These are phyloP conservation scores for Agrotis segetum DNA, from an alignment of 2,888 invertebrate genomes.

Conservation along the genomic window DNA sequence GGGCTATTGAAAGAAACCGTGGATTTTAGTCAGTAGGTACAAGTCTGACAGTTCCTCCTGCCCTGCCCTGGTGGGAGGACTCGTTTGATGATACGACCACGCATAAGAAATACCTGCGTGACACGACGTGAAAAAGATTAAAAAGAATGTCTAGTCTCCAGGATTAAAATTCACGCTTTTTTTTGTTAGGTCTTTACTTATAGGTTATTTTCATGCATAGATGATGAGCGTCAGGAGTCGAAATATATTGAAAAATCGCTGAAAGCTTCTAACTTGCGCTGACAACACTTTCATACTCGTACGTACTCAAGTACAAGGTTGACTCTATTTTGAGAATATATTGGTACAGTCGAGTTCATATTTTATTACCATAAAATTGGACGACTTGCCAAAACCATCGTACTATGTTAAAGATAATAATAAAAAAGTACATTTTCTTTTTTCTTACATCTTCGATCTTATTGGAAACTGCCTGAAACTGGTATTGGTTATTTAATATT, in stretches of 20 bases:
- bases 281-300: constrained; percentile 47
- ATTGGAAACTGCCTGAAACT: constrained; percentile 9
- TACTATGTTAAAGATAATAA: constrained; percentile 34
- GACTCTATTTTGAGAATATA: constrained; percentile 65
- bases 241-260: constrained; percentile 4
- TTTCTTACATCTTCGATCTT: not conserved
- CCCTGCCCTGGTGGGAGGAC: no score
- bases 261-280: constrained; percentile 35
- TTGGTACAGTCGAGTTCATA: constrained; percentile 62
- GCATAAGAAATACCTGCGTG: no score
- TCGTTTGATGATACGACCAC: no score
- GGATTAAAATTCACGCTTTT: no score
- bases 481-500: constrained; percentile 18
- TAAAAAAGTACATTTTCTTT: constrained; percentile 10
- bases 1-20: no score
- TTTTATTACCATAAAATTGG: constrained; percentile 53
- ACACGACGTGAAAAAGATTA: no score
- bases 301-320: constrained; percentile 69
- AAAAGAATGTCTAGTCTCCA: no score
- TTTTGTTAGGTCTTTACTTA: no score
- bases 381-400: constrained; percentile 31
- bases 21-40: no score
- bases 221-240: not conserved
- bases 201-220: no score
- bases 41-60: no score